Conservation (phyloP, 2,797 vertebrate genomes). For the Delichon dasypus region DNA sequence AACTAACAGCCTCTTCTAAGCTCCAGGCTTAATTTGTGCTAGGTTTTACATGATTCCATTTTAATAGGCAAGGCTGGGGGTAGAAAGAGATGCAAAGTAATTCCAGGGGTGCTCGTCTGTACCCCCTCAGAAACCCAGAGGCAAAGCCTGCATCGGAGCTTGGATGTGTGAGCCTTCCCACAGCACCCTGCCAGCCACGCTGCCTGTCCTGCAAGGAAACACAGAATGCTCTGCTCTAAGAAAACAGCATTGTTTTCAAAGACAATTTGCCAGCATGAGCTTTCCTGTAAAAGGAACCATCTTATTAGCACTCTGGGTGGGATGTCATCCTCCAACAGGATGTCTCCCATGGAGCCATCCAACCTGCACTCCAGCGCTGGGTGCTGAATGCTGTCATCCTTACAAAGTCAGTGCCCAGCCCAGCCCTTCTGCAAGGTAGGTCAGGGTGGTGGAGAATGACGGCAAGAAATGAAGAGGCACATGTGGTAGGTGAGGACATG, state of each 20-base stretch:
- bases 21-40: slow-evolving; percentile 5
- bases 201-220: background rate
- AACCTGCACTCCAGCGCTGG: background rate
- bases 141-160: background rate
- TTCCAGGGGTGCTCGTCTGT: background rate
- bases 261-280: slow-evolving; percentile 40
- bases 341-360: background rate
- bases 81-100: background rate
- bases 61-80: background rate
- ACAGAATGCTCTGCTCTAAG: slow-evolving; percentile 3
- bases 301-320: slow-evolving; percentile 43
- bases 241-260: slow-evolving; percentile 50
- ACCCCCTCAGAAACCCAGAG: background rate
- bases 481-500: background rate
- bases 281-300: slow-evolving; percentile 45
- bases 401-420: background rate
- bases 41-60: background rate
- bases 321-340: background rate
- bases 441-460: too few species aligned
- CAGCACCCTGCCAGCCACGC: background rate
- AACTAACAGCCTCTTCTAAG: background rate
- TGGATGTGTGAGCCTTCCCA: background rate
- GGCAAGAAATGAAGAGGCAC: background rate
- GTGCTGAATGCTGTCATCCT: background rate
- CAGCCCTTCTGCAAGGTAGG: background rate